These are phyloP conservation scores for Nyctalus aviator DNA, from an alignment of 2,797 vertebrate genomes.

Conservation along the genomic window DNA sequence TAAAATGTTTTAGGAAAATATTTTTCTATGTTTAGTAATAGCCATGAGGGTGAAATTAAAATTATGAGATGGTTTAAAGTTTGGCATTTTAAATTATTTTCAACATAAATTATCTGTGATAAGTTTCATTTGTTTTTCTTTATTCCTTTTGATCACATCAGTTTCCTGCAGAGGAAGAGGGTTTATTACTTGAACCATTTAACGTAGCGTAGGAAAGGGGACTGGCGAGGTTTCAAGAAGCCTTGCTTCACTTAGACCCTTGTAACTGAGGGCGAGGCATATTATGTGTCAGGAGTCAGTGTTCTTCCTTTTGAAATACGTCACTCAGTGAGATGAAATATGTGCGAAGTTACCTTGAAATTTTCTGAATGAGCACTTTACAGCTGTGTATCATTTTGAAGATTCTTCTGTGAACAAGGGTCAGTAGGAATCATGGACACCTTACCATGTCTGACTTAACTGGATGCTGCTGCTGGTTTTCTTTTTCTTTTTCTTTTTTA, in stretches of 20 bases:
- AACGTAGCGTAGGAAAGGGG: not conserved
- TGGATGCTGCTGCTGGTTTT: not conserved
- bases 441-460: not conserved
- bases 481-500: not conserved
- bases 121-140: conserved; percentile 46
- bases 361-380: conserved; percentile 6
- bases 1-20: conserved; percentile 75
- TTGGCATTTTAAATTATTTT: conserved; percentile 64
- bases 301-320: not conserved
- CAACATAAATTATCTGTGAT: conserved; percentile 45
- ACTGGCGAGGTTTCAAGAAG: not conserved
- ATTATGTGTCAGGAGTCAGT: not conserved
- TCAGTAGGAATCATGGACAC: not conserved
- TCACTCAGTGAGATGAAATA: not conserved
- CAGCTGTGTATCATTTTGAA: conserved; percentile 12
- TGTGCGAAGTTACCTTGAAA: conserved; percentile 5
- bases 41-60: conserved; percentile 50
- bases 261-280: not conserved
- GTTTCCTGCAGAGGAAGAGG: conserved; percentile 46
- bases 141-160: conserved; percentile 40
- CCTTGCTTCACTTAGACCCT: not conserved
- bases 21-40: conserved; percentile 48
- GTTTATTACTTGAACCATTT: not conserved
- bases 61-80: conserved; percentile 46
- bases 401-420: not conserved